phyloP scores from a whole-genome alignment of 2,797 vertebrate species.

The Falco peregrinus region DNA sequence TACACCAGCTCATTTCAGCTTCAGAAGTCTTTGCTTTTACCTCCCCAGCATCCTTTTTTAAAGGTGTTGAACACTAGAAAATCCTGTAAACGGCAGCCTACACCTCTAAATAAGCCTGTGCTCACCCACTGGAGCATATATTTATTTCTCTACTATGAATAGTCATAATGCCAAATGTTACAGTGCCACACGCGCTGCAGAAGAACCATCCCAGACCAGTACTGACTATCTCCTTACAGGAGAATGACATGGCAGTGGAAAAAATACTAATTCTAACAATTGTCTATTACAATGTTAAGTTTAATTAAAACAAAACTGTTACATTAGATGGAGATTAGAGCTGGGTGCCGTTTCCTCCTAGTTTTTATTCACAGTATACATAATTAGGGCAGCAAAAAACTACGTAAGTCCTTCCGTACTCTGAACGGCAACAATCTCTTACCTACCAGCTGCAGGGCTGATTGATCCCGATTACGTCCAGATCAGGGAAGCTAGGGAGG shows the following conservation, averaged over 20 bases:
- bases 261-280: background rate
- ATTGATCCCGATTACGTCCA: background rate
- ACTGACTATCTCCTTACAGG: background rate
- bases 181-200: background rate
- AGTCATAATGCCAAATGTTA: background rate
- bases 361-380: background rate
- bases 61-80: background rate
- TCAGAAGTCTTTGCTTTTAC: background rate
- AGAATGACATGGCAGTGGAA: background rate
- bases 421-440: background rate
- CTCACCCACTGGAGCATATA: background rate
- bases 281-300: background rate
- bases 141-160: background rate
- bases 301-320: background rate
- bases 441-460: background rate
- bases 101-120: background rate
- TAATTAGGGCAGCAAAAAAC: background rate
- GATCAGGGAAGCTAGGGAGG: background rate
- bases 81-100: background rate
- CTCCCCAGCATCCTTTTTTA: background rate
- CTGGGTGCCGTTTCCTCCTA: background rate
- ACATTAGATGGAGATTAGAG: background rate
- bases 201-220: background rate
- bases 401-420: background rate
- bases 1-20: background rate